phyloP scores from a whole-genome alignment of 2,113 vertebrate genomes.

The Paedocypris sp. region DNA sequence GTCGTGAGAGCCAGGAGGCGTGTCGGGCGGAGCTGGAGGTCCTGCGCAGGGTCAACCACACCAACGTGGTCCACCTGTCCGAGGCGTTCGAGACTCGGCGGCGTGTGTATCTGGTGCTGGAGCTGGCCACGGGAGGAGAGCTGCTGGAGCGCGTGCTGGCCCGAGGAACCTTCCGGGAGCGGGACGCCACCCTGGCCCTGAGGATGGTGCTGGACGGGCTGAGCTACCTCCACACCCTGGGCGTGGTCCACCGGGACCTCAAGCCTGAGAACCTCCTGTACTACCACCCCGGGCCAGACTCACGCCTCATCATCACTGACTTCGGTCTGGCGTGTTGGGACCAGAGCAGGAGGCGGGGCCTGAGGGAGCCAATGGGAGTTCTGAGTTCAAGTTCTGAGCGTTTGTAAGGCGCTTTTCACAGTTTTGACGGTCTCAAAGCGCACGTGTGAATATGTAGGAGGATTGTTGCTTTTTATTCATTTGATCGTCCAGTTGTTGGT shows the following conservation, averaged over 20 bases:
- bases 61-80: slow-evolving; percentile 46
- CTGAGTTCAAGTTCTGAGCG: too few species aligned
- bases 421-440: too few species aligned
- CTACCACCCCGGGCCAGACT: slow-evolving; percentile 51
- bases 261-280: slow-evolving; percentile 57
- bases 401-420: too few species aligned
- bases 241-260: slow-evolving; percentile 49
- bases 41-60: slow-evolving; percentile 47
- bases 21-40: slow-evolving; percentile 49
- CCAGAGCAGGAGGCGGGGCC: neutral
- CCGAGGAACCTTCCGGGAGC: slow-evolving; percentile 51
- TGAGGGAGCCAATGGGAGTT: too few species aligned
- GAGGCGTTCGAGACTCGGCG: slow-evolving; percentile 52
- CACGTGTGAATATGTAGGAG: too few species aligned
- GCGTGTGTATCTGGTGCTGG: slow-evolving; percentile 50
- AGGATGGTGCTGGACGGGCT: slow-evolving; percentile 47
- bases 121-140: slow-evolving; percentile 51
- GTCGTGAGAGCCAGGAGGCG: slow-evolving; percentile 41
- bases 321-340: slow-evolving; percentile 52
- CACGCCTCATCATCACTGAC: slow-evolving; percentile 49
- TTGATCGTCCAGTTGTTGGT: too few species aligned
- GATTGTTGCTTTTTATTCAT: too few species aligned
- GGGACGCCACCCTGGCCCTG: slow-evolving; percentile 48
- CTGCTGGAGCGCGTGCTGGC: slow-evolving; percentile 51
- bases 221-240: slow-evolving; percentile 48